phyloP scores from a whole-genome alignment of 1,140 invertebrate genomes.

The Ips typographus region DNA sequence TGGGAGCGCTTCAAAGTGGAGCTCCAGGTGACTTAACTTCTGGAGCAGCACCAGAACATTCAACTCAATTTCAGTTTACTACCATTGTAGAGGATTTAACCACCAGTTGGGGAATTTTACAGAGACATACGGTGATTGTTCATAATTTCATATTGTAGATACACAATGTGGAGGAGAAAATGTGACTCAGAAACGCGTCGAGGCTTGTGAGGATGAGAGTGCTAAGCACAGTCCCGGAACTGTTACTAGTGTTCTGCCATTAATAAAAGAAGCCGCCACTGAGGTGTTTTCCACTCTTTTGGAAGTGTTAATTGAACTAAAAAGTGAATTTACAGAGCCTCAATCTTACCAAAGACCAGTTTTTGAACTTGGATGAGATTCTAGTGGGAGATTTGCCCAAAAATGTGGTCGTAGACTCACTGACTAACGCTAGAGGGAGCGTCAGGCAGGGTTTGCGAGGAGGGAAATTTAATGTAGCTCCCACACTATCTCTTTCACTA shows the following conservation, averaged over 20 bases:
- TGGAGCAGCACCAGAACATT: not conserved
- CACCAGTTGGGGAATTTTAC: slow-evolving; percentile 5
- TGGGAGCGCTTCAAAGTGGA: not conserved
- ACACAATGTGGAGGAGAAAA: slow-evolving; percentile 7
- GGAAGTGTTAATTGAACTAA: slow-evolving; percentile 2
- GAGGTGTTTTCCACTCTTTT: not conserved
- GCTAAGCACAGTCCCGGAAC: slow-evolving; percentile 13
- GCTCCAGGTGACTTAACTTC: not conserved
- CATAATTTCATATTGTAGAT: slow-evolving; percentile 1
- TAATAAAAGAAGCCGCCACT: slow-evolving; percentile 12
- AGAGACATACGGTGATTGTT: not conserved
- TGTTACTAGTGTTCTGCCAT: slow-evolving; percentile 20
- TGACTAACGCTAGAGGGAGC: slow-evolving; percentile 18
- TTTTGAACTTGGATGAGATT: slow-evolving; percentile 30
- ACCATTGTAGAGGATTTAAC: slow-evolving; percentile 27
- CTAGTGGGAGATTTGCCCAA: slow-evolving; percentile 20
- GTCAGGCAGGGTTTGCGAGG: slow-evolving; percentile 11
- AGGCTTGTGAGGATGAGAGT: slow-evolving; percentile 15
- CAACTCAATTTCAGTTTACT: slow-evolving; percentile 20
- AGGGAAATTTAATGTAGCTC: slow-evolving; percentile 19
- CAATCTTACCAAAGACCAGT: slow-evolving; percentile 26
- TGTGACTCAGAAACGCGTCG: slow-evolving; percentile 2
- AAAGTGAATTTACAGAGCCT: not conserved
- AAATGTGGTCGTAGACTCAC: slow-evolving; percentile 11
- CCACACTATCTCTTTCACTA: not conserved